Conservation (phyloP, 2,888 invertebrate genomes). For the Orchesella flavescens region DNA sequence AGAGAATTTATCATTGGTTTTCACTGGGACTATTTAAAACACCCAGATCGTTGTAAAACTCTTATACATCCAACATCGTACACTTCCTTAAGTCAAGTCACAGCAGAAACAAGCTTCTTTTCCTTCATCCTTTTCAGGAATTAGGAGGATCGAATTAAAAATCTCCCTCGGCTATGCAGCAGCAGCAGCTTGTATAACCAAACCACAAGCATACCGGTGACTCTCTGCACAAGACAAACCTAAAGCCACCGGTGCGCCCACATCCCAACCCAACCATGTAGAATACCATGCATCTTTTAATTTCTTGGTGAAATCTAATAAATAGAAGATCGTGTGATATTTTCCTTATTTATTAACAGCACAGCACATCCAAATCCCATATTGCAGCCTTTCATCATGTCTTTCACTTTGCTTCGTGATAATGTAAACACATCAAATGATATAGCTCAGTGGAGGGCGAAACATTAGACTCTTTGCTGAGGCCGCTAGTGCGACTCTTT, state of each 20-base stretch:
- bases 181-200: slow-evolving; percentile 5
- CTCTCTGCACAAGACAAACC: slow-evolving; percentile 38
- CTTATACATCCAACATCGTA: neutral
- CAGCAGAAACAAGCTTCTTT: neutral
- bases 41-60: neutral
- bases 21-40: slow-evolving; percentile 28
- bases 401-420: neutral
- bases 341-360: slow-evolving; percentile 38
- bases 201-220: slow-evolving; percentile 33
- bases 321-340: slow-evolving; percentile 20
- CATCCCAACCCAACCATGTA: slow-evolving; percentile 27
- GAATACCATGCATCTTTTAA: slow-evolving; percentile 49
- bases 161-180: slow-evolving; percentile 7
- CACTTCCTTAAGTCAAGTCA: neutral
- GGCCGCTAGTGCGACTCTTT: neutral
- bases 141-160: slow-evolving; percentile 38
- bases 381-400: slow-evolving; percentile 2
- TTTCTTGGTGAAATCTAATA: slow-evolving; percentile 40
- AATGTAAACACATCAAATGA: slow-evolving; percentile 34
- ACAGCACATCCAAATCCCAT: neutral
- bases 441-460: slow-evolving; percentile 46
- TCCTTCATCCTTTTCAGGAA: neutral
- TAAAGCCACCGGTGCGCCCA: slow-evolving; percentile 44
- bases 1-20: slow-evolving; percentile 49
- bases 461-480: slow-evolving; percentile 32